These are phyloP conservation scores for Eulemur mongoz DNA, from an alignment of 2,797 vertebrate genomes.

Conservation along the genomic window DNA sequence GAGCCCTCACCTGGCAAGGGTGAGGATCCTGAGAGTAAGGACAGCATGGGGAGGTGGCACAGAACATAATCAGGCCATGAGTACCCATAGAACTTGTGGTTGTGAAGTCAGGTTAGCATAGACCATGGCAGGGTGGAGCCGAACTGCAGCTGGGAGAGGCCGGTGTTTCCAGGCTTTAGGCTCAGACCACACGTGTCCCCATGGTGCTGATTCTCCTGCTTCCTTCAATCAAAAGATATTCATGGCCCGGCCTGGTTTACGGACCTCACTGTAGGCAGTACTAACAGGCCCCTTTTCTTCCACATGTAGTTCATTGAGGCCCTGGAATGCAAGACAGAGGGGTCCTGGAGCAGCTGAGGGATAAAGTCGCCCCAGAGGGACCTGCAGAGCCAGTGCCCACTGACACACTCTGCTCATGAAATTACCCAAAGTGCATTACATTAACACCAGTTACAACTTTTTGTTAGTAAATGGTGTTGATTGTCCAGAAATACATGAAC, in stretches of 20 bases:
- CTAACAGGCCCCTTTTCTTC: not conserved
- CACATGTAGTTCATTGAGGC: not conserved
- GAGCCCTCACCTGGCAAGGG: fast-evolving
- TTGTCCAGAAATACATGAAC: not conserved
- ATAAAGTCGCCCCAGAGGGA: no score
- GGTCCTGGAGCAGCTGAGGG: not conserved
- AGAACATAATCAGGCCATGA: not conserved
- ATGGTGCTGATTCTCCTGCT: not conserved
- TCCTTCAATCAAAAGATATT: not conserved
- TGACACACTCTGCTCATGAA: not conserved
- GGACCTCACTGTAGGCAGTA: not conserved
- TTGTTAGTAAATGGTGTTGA: not conserved
- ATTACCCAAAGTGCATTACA: not conserved
- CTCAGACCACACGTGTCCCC: not conserved
- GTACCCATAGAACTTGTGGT: no score
- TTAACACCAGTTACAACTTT: not conserved
- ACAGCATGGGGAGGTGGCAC: not conserved
- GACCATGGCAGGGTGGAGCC: not conserved
- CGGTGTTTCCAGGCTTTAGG: not conserved
- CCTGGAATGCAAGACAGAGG: slow-evolving; percentile 3
- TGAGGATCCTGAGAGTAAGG: not conserved
- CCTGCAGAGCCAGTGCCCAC: fast-evolving
- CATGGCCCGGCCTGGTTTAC: fast-evolving
- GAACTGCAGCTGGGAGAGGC: not conserved
- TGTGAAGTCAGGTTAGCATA: not conserved